Conservation (phyloP, 2,797 vertebrate genomes). For the Premnoplex brunnescens region DNA sequence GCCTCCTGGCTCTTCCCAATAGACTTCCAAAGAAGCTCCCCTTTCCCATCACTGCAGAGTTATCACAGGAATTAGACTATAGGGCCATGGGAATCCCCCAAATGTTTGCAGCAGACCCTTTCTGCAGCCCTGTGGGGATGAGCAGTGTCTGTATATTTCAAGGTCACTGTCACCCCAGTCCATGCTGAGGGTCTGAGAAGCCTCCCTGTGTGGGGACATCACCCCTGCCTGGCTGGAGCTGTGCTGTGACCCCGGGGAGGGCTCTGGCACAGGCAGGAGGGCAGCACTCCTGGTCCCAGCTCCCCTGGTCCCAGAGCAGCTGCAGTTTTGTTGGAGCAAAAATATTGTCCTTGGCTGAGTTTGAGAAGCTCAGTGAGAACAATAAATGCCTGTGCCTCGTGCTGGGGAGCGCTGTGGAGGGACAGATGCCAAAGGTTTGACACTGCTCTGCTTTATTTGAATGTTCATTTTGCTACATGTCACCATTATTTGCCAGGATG, state of each 20-base stretch:
- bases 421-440: conserved; percentile 2
- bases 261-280: neutral
- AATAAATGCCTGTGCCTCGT: neutral
- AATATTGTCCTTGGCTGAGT: neutral
- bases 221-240: neutral
- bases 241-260: neutral
- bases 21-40: neutral
- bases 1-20: neutral
- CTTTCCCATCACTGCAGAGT: neutral
- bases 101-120: neutral
- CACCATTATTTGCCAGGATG: neutral
- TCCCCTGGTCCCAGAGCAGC: neutral
- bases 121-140: neutral
- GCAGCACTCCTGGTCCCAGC: neutral
- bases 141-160: neutral
- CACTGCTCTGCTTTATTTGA: neutral
- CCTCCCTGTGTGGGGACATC: neutral
- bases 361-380: neutral
- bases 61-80: neutral
- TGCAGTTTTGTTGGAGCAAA: neutral
- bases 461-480: neutral
- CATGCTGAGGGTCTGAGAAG: neutral
- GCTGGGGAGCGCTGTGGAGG: neutral
- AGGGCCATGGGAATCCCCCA: neutral
- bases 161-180: neutral